Evolutionary conservation across 2,888 invertebrate species (phyloP).

Genomic region (Agelastica alni): DNA sequence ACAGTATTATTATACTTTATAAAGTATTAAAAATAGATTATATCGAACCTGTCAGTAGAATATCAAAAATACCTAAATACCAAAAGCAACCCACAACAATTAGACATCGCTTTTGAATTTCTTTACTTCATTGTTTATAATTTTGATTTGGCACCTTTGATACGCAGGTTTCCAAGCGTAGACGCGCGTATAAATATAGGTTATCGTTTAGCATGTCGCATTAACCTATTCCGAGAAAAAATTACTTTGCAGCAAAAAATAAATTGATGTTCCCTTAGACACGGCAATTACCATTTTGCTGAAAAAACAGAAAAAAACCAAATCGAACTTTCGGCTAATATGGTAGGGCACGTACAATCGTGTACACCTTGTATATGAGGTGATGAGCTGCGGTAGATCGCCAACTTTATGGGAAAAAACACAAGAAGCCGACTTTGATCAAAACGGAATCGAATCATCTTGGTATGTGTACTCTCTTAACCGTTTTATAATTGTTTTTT

Average conservation of each 20-base stretch:
- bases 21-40: too few relatives aligned
- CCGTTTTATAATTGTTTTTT: constrained; percentile 25
- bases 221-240: constrained; percentile 11
- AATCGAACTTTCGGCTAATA: constrained; percentile 16
- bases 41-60: too few relatives aligned
- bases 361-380: constrained; percentile 29
- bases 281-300: constrained; percentile 22
- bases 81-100: too few relatives aligned
- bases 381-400: constrained; percentile 30
- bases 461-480: constrained; percentile 20
- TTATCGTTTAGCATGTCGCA: background rate
- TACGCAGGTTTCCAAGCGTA: constrained; percentile 6
- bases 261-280: constrained; percentile 29
- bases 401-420: constrained; percentile 25
- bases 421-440: constrained; percentile 19
- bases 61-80: too few relatives aligned
- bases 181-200: constrained; percentile 5
- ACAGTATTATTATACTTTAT: too few relatives aligned
- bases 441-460: constrained; percentile 16
- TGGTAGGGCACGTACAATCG: constrained; percentile 11
- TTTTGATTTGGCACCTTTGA: too few relatives aligned
- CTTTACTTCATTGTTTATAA: too few relatives aligned
- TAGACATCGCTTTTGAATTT: too few relatives aligned
- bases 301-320: too few relatives aligned
- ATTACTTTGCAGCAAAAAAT: constrained; percentile 16